phyloP scores from a whole-genome alignment of 2,797 vertebrate genomes.

The Hyperoplus lanceolatus region DNA sequence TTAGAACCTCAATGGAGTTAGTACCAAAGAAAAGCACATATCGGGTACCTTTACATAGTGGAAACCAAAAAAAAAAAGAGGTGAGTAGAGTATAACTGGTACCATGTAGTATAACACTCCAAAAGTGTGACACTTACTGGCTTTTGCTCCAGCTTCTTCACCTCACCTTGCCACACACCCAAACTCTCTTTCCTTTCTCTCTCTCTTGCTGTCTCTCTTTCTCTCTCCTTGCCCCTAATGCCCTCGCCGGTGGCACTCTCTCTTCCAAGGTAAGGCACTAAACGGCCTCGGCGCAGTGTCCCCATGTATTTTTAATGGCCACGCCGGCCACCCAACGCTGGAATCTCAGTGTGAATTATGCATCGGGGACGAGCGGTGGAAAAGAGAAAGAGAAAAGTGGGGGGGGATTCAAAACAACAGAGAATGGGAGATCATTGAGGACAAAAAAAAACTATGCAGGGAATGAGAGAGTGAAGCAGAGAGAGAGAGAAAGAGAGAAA shows the following conservation, averaged over 20 bases:
- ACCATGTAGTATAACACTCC: no score
- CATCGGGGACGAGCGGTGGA: slow-evolving; percentile 62
- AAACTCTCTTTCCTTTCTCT: background rate
- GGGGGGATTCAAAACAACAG: slow-evolving; percentile 39
- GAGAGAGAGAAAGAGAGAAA: slow-evolving; percentile 15
- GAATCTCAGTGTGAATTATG: slow-evolving; percentile 80
- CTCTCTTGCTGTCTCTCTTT: no score
- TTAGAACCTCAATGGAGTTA: no score
- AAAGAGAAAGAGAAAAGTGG: slow-evolving; percentile 18
- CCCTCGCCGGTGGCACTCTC: slow-evolving; percentile 42
- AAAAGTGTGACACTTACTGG: background rate
- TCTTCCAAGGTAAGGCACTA: slow-evolving; percentile 67
- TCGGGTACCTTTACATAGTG: no score
- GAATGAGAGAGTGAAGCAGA: background rate
- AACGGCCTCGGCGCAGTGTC: slow-evolving; percentile 65
- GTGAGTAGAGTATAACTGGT: no score
- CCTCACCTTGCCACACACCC: background rate
- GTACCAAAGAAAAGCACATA: no score
- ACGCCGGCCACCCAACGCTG: slow-evolving; percentile 59
- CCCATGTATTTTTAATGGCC: slow-evolving; percentile 82
- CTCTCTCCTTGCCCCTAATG: slow-evolving; percentile 23
- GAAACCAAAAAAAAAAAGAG: no score
- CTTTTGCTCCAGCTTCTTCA: background rate
- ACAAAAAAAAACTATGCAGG: slow-evolving; percentile 36
- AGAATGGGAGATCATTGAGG: slow-evolving; percentile 37